Base-by-base conservation (phyloP, 2,113 vertebrate species). In the Oncorhynchus gorbuscha region DNA sequence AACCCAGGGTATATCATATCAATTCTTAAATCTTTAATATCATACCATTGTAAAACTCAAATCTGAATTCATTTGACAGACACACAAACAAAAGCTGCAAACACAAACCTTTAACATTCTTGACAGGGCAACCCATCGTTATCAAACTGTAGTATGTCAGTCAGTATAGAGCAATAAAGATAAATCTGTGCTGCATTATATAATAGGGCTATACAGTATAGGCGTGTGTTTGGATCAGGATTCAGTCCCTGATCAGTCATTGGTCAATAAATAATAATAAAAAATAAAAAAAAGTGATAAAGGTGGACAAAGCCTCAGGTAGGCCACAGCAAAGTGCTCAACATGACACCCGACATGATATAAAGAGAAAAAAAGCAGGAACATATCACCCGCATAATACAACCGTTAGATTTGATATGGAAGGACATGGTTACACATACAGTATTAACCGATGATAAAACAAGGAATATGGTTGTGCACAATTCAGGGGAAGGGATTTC, bases 1-100 rank as follows among this genome's bases (percentile, higher is more conserved):
- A 4, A 64, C 3, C 1, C 0, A 0, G 66, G 51, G 72, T 80
- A 32, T 55, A 78, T 77, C 78, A 87, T 84, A 82, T 84, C 66
- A 74, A 71, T 77, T 84, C 79, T 45, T 14, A 64, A 16, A 30
- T 76, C 35, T 91, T 92, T 90, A 91, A 88, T 92, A 81, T 75
- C 75, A 84, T 78, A 85, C 62, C 62, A 75, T 76, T 83, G 28
- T 48, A 79, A 84, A 87, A 81, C 87, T 87, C 83, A 81, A 80
- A 3, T 71, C 80, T 74, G 80, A 70, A n/a, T n/a, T 49, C 0
- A 49, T 22, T 20, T 48, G 71, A 75, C 26, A 74, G 39, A 85
- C 73, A 89, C 72, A 80, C 69, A 83, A 82, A 82, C n/a, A 76
- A 59, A 86, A 13, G 70, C 45, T 77, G 80, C 76, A 77, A 78